A percentile compares a stretch with the other conserved stretches of the same genome.
phyloP scores from a whole-genome alignment of 2,888 invertebrate species.

The Blastobasis lacticolella region DNA sequence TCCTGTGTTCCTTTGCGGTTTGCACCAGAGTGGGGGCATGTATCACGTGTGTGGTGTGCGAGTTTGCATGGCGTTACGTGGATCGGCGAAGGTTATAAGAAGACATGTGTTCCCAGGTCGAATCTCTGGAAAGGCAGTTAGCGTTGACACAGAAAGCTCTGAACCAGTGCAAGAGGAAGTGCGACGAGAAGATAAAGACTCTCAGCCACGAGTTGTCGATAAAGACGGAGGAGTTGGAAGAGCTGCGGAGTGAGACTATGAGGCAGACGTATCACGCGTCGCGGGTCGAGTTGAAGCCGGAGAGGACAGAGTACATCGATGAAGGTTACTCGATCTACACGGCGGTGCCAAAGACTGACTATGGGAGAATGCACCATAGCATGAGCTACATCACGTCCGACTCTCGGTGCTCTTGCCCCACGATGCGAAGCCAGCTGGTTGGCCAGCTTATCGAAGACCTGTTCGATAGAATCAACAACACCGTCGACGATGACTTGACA shows the following conservation, averaged over 20 bases:
- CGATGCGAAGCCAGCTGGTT: constrained; percentile 63
- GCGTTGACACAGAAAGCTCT: constrained; percentile 70
- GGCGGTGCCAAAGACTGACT: constrained; percentile 63
- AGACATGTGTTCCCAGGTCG: constrained; percentile 70
- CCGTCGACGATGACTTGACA: constrained; percentile 55
- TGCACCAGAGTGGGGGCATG: constrained; percentile 49
- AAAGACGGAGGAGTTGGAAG: constrained; percentile 68
- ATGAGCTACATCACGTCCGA: constrained; percentile 64
- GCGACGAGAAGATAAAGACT: constrained; percentile 71
- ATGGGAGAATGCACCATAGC: constrained; percentile 64
- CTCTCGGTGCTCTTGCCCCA: constrained; percentile 58
- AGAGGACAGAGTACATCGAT: constrained; percentile 61
- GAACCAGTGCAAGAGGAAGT: constrained; percentile 67
- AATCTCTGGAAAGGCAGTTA: constrained; percentile 75
- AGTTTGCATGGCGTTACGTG: constrained; percentile 49
- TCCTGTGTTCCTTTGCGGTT: constrained; percentile 20
- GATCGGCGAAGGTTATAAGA: constrained; percentile 46
- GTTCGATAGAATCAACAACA: constrained; percentile 61
- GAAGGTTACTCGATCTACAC: constrained; percentile 66
- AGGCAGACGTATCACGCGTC: constrained; percentile 60
- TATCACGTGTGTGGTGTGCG: constrained; percentile 37
- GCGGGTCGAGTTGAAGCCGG: constrained; percentile 58
- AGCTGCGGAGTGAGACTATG: constrained; percentile 60
- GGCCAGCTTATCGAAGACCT: constrained; percentile 64
- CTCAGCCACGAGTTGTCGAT: constrained; percentile 74